Conservation (phyloP, 2,797 vertebrate genomes). For the Manis crassicaudata region DNA sequence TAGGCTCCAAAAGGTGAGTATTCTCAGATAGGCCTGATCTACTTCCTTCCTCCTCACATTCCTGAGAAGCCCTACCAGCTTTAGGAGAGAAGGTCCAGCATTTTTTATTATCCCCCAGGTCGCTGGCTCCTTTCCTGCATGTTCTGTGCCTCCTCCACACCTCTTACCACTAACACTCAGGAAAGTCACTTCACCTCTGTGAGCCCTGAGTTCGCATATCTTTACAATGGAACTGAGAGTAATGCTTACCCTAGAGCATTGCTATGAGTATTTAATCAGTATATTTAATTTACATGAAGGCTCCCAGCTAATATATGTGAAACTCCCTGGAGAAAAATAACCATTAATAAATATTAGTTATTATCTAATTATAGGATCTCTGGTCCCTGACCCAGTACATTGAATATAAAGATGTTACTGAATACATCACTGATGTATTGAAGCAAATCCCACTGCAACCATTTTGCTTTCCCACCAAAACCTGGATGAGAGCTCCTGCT, state of each 20-base stretch:
- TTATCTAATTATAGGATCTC: neutral
- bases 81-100: neutral
- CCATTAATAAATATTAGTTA: neutral
- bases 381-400: neutral
- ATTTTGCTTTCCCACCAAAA: neutral
- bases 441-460: neutral
- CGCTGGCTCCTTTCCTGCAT: neutral
- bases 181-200: neutral
- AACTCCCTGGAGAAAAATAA: neutral
- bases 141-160: no score
- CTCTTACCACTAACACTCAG: neutral
- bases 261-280: neutral
- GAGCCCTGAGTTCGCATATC: neutral
- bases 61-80: neutral
- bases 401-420: neutral
- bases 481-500: neutral
- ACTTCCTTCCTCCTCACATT: neutral
- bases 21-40: neutral
- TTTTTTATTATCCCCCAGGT: neutral
- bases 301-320: neutral
- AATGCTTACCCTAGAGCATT: neutral
- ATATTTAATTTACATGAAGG: neutral
- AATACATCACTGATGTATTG: neutral
- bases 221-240: neutral
- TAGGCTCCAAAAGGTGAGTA: neutral